These are phyloP conservation scores for Myathropa florea DNA, from an alignment of 2,888 invertebrate genomes.

Conservation along the genomic window DNA sequence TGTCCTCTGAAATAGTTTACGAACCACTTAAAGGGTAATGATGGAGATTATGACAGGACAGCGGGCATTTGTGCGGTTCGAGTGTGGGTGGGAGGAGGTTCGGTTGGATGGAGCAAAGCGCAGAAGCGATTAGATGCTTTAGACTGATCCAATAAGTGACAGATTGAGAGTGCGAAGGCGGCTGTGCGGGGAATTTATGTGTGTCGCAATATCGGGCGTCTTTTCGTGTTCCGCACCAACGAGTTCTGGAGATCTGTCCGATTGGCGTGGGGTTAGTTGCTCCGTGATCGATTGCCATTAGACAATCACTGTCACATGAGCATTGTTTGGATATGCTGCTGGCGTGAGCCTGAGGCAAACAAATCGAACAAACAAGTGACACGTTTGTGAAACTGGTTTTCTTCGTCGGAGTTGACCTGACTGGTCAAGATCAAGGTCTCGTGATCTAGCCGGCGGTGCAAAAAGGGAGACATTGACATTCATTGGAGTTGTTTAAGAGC, in stretches of 20 bases:
- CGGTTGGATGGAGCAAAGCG: background rate
- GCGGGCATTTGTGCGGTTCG: background rate
- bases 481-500: too few species aligned
- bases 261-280: conserved; percentile 14
- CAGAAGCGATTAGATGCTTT: conserved; percentile 10
- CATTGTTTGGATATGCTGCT: background rate
- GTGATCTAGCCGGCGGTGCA: background rate
- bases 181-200: background rate
- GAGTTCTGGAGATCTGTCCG: conserved; percentile 22
- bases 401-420: background rate
- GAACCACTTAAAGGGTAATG: conserved; percentile 20
- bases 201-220: background rate
- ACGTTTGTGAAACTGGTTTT: conserved; percentile 15
- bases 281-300: conserved; percentile 2
- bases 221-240: background rate
- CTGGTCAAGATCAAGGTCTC: conserved; percentile 24
- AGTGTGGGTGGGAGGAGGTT: conserved; percentile 20
- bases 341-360: background rate
- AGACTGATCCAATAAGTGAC: background rate
- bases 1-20: conserved; percentile 34
- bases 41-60: conserved; percentile 23
- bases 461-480: background rate
- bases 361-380: background rate
- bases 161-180: background rate
- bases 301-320: background rate